These are phyloP conservation scores for Neoarius graeffei DNA, from an alignment of 2,113 vertebrate genomes.

Conservation along the genomic window DNA sequence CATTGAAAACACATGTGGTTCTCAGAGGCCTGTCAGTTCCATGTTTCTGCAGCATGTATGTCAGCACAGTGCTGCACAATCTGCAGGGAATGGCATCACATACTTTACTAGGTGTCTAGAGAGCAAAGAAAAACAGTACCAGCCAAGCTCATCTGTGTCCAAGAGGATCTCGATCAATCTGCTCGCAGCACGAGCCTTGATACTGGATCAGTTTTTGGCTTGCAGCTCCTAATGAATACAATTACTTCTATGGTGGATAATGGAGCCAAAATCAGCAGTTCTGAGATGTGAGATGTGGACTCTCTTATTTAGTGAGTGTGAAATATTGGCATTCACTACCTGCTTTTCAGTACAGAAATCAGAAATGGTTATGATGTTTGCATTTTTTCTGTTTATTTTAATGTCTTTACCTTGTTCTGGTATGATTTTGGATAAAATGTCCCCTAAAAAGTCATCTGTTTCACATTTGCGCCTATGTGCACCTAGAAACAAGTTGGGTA, in stretches of 20 bases:
- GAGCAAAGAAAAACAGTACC: slow-evolving; percentile 26
- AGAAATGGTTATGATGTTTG: background rate
- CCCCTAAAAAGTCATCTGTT: background rate
- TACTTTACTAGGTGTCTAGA: slow-evolving; percentile 44
- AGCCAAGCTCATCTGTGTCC: slow-evolving; percentile 43
- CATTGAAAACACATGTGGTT: slow-evolving; percentile 72
- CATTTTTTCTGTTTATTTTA: slow-evolving; percentile 9
- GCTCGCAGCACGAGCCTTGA: slow-evolving; percentile 29
- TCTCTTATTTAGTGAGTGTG: slow-evolving; percentile 1
- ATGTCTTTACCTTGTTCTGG: background rate
- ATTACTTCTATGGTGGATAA: background rate
- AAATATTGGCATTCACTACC: background rate
- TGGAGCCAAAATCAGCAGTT: slow-evolving; percentile 21
- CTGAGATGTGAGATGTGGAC: background rate
- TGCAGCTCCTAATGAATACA: background rate
- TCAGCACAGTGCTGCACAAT: slow-evolving; percentile 63
- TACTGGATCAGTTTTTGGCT: slow-evolving; percentile 17
- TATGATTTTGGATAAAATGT: background rate
- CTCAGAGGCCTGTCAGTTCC: slow-evolving; percentile 61
- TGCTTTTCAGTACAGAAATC: background rate
- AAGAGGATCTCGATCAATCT: slow-evolving; percentile 12
- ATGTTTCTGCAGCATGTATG: slow-evolving; percentile 66
- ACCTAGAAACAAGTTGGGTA: background rate
- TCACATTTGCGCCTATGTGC: background rate
- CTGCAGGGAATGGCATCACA: slow-evolving; percentile 30